These are phyloP conservation scores for Gambelia wislizenii DNA, from an alignment of 2,797 vertebrate genomes.

Conservation along the genomic window DNA sequence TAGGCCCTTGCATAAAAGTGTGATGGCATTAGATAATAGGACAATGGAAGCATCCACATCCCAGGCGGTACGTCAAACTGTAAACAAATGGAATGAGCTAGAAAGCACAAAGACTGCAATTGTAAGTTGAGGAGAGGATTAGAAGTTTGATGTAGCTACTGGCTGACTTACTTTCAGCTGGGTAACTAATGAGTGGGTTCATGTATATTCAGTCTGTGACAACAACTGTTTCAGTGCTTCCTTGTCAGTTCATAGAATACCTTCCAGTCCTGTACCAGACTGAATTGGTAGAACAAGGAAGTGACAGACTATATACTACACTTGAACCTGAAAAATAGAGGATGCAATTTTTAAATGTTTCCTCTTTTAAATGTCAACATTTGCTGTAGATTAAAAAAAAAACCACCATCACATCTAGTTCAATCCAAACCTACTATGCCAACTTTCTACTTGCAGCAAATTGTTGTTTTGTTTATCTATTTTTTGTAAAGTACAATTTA, in stretches of 20 bases:
- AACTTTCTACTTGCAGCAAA: background rate
- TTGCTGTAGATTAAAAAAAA: background rate
- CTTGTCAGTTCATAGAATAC: background rate
- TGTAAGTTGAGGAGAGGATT: background rate
- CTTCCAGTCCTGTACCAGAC: background rate
- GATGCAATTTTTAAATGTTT: background rate
- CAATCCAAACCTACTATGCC: background rate
- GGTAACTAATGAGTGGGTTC: background rate
- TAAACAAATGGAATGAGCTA: conserved; percentile 4
- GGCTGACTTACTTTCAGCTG: background rate
- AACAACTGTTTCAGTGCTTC: background rate
- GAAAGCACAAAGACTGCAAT: conserved; percentile 19
- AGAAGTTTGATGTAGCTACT: conserved; percentile 5
- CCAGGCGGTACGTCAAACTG: background rate
- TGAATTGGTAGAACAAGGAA: background rate
- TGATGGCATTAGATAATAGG: conserved; percentile 56
- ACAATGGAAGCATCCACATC: background rate
- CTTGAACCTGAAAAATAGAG: background rate
- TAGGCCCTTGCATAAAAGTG: conserved; percentile 63
- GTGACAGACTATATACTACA: background rate
- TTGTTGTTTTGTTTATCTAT: background rate
- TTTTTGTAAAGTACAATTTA: background rate
- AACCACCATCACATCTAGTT: background rate
- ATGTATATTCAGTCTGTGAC: background rate
- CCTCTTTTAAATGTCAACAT: background rate